These are phyloP conservation scores for Sapayoa aenigma DNA, from an alignment of 2,113 vertebrate species.

Conservation along the genomic window DNA sequence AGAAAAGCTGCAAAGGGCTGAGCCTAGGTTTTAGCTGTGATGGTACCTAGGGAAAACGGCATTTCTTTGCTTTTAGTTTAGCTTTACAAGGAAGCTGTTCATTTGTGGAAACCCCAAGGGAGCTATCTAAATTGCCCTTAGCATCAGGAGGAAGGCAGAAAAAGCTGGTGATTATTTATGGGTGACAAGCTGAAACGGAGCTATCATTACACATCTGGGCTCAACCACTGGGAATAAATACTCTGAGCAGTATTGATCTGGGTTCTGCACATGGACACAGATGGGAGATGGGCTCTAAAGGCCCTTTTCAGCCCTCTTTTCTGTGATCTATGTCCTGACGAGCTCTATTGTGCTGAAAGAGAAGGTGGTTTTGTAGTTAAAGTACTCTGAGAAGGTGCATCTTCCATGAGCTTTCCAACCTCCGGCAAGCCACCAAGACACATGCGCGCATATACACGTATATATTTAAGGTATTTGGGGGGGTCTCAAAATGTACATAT, in stretches of 20 bases:
- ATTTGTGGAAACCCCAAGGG: not conserved
- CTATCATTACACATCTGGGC: not conserved
- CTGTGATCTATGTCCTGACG: not conserved
- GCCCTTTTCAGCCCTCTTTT: not conserved
- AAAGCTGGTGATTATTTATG: not conserved
- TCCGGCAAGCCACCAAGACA: not conserved
- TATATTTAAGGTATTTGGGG: not conserved
- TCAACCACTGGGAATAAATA: not conserved
- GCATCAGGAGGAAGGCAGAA: not conserved
- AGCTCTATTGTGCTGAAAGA: not conserved
- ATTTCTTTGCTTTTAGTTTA: not conserved
- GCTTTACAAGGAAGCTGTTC: not conserved
- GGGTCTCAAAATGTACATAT: not conserved
- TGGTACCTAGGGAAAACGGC: not conserved
- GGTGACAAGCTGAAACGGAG: not conserved
- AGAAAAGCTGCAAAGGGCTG: not conserved
- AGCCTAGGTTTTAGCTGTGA: not conserved
- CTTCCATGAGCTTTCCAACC: not conserved
- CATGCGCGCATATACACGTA: accelerated
- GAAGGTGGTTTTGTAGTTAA: not conserved
- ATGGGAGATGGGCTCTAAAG: not conserved
- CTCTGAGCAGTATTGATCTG: not conserved
- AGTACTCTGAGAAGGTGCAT: not conserved
- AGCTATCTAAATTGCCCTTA: not conserved
- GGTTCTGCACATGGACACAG: not conserved